A percentile compares a stretch with the other conserved stretches of the same genome.
phyloP scores from a whole-genome alignment of 2,113 vertebrate genomes.

The Stomatorhinus ivindoensis region DNA sequence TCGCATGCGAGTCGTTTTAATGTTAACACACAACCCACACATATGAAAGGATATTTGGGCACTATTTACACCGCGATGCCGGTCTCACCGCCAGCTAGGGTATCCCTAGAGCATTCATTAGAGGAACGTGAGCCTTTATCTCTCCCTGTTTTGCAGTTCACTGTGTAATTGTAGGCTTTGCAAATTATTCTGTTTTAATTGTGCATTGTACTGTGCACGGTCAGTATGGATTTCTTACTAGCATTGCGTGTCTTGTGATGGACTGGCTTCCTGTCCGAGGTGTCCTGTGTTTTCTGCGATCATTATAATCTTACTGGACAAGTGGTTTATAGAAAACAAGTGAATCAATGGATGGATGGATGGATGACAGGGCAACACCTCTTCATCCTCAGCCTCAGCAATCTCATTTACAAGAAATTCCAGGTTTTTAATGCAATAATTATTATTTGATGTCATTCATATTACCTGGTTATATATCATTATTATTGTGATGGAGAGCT shows the following conservation, averaged over 20 bases:
- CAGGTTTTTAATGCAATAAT: neutral
- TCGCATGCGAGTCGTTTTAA: constrained; percentile 25
- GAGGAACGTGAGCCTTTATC: constrained; percentile 18
- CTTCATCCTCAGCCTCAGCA: neutral
- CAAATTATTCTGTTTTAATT: constrained; percentile 1
- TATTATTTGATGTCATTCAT: neutral
- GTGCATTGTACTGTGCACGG: neutral
- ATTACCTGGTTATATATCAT: neutral
- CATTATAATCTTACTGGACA: neutral
- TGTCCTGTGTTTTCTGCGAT: neutral
- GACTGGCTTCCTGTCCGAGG: neutral
- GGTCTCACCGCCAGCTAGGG: constrained; percentile 33
- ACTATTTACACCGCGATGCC: constrained; percentile 40
- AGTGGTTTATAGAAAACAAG: neutral
- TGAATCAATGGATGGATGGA: neutral
- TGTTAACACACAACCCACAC: constrained; percentile 19
- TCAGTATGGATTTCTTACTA: neutral
- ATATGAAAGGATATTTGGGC: constrained; percentile 40
- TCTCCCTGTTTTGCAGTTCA: constrained; percentile 17
- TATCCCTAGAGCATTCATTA: constrained; percentile 56
- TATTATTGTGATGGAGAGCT: neutral
- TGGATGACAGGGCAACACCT: neutral
- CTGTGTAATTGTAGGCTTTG: constrained; percentile 1
- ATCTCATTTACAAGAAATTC: neutral
- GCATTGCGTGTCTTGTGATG: neutral